Percentiles rank a stretch among this genome's conserved stretches.
Conservation (phyloP, 2,113 vertebrate genomes). For the Rattus norvegicus region GRCr8 NC_086032.1:8722501-8723000, state of each 20-base stretch:
- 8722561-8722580: background rate
- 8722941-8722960: constrained; percentile 1
- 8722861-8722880: background rate
- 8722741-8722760: background rate
- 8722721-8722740: background rate
- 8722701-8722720: constrained; percentile 10
- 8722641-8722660: background rate
- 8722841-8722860: background rate
- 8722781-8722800: background rate
- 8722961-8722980: background rate
- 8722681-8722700: background rate
- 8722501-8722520: background rate
- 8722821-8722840: background rate
- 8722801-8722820: background rate
- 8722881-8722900: background rate
- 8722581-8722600: background rate
- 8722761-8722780: background rate
- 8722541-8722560: background rate
- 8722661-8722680: background rate
- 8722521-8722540: background rate
- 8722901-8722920: background rate
- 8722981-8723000: background rate
- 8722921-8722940: background rate
- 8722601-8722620: background rate
- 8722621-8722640: background rate